Conservation (phyloP, 2,888 invertebrate species). For the Epistrophe grossulariae region DNA sequence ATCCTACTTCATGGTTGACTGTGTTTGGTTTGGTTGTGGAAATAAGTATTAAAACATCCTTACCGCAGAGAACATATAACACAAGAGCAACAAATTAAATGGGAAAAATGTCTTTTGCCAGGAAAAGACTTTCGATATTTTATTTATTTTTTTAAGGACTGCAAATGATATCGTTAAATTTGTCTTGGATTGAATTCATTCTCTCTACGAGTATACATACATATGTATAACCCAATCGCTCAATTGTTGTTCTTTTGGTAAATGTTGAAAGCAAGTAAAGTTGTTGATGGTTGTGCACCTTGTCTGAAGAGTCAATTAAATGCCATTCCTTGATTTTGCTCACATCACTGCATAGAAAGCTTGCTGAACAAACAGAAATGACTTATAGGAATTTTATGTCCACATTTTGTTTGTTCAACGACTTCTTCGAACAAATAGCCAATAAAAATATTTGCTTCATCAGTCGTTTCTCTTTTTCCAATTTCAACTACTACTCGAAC, state of each 20-base stretch:
- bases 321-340: constrained; percentile 7
- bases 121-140: not conserved
- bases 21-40: not conserved
- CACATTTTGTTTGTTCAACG: constrained; percentile 16
- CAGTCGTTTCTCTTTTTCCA: not conserved
- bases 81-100: constrained; percentile 24
- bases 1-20: constrained; percentile 4
- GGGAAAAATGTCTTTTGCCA: not conserved
- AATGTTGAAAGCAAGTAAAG: constrained; percentile 1
- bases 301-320: constrained; percentile 37
- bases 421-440: constrained; percentile 5
- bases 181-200: not conserved
- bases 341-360: not conserved
- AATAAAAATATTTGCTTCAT: constrained; percentile 8
- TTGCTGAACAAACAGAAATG: constrained; percentile 11
- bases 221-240: not conserved
- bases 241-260: not conserved
- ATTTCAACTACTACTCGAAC: too few relatives aligned
- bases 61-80: not conserved
- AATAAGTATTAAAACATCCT: constrained; percentile 11
- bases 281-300: constrained; percentile 16
- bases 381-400: constrained; percentile 2
- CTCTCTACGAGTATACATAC: not conserved
- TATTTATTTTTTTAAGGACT: not conserved
- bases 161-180: constrained; percentile 25